Evolutionary conservation across 1,140 invertebrate genomes (phyloP), one percentile per base, ranked within the genome.

Genomic region (Aphidius ervi): DNA sequence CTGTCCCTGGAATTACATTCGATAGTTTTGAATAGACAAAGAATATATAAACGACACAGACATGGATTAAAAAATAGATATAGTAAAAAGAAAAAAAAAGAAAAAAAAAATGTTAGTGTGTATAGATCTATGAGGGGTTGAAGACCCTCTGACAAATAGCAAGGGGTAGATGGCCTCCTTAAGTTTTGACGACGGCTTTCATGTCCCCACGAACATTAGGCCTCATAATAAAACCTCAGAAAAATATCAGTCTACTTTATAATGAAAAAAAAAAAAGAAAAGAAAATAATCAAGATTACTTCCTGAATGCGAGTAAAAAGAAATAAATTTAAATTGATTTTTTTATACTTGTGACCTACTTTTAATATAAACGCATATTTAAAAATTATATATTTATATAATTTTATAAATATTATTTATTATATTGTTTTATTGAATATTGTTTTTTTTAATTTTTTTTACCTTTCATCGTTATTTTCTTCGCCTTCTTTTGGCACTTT

Each of bases 401-500:
- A n/a, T 42, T 50, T 10, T n/a, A 47, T 40, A 40, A 16, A 16
- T 16, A 16, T 16, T 16, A 16, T 16, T 16, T 16, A 16, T 16
- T 16, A 16, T 16, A 16, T 16, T 16, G 16, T 16, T 16, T 16
- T 16, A 16, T 16, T 16, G 16, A 16, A 16, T 16, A 16, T 16
- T 31, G 7, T 39, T 31, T 16, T 48, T 40, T 43, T 40, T 40
- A 3, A 47, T 46, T 47, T 43, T 5, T 5, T 48, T 74, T 80
- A 80, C 77, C 78, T 80, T 63, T 78, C 73, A 58, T 75, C 23
- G 4, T 31, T 31, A 31, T 31, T 74, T 57, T 70, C 67, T 37
- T 75, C 70, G 49, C 58, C 68, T 47, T 82, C 78, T 72, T 80
- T 82, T n/a, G 84, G 84, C 59, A 85, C 83, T 65, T 82, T 84